phyloP scores from a whole-genome alignment of 1,140 invertebrate species.

The Magallana angulata region DNA sequence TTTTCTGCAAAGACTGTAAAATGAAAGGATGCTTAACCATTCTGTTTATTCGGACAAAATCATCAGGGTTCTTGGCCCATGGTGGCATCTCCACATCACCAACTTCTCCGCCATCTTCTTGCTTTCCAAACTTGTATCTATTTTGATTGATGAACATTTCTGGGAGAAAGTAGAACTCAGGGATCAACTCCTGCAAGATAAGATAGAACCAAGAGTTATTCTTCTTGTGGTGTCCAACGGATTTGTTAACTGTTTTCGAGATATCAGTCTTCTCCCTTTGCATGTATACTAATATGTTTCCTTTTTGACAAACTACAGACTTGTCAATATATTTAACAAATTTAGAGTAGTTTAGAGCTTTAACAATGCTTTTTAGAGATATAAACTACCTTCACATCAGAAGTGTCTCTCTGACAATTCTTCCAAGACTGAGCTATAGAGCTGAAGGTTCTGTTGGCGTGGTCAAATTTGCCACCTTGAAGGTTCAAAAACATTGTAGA shows the following conservation, averaged over 20 bases:
- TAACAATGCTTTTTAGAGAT: too few species aligned
- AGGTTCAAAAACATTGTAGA: constrained; percentile 98
- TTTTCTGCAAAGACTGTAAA: not conserved
- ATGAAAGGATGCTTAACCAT: constrained; percentile 84
- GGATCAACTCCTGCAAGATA: constrained; percentile 92
- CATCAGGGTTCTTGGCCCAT: constrained; percentile 97
- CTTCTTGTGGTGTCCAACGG: not conserved
- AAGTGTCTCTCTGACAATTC: constrained; percentile 98
- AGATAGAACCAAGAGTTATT: constrained; percentile 35
- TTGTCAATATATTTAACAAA: constrained; percentile 9
- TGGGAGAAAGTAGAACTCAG: constrained; percentile 99
- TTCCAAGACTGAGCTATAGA: constrained; percentile 97
- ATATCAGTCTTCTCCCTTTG: too few species aligned
- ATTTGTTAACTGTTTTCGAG: too few species aligned
- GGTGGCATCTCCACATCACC: constrained; percentile 94
- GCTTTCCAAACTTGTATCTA: constrained; percentile 91
- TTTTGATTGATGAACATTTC: constrained; percentile 98
- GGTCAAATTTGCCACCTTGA: constrained; percentile 99
- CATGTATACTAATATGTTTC: too few species aligned
- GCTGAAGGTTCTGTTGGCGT: constrained; percentile 97
- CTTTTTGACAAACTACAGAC: too few species aligned
- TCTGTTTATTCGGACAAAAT: constrained; percentile 97
- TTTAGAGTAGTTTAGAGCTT: too few species aligned
- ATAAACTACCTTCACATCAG: constrained; percentile 93
- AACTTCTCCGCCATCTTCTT: constrained; percentile 90